Conservation (phyloP, 2,113 vertebrate genomes). For the Lipotes vexillifer region DNA sequence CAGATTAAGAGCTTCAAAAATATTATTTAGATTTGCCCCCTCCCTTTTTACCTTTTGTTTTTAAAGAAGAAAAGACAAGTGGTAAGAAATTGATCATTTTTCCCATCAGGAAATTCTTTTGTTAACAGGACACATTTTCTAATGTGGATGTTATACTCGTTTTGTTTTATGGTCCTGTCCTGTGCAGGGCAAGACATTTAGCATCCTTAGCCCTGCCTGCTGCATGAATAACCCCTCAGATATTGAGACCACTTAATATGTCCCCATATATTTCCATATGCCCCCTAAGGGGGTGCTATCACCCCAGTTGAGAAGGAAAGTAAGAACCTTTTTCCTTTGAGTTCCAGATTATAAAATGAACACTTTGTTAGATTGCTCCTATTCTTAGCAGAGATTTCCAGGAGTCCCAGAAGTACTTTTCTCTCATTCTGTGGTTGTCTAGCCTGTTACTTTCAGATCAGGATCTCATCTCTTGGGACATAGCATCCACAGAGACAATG, state of each 20-base stretch:
- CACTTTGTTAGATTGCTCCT: neutral
- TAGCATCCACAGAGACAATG: neutral
- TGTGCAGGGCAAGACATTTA: neutral
- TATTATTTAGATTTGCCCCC: neutral
- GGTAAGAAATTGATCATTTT: neutral
- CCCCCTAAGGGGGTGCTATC: neutral
- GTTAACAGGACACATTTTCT: neutral
- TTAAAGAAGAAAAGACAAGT: neutral
- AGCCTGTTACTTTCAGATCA: neutral
- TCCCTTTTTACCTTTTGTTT: neutral
- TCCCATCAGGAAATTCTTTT: neutral
- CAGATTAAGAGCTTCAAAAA: slow-evolving; percentile 24
- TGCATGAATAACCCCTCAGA: neutral
- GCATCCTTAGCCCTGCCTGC: neutral
- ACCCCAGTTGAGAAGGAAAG: neutral
- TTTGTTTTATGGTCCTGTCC: neutral
- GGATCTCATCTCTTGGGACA: neutral
- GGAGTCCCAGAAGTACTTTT: neutral
- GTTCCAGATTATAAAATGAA: neutral
- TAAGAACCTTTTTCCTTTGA: neutral
- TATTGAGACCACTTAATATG: neutral
- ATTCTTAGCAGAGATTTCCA: slow-evolving; percentile 41
- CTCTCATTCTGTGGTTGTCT: neutral
- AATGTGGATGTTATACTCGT: neutral
- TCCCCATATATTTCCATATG: neutral